These are phyloP conservation scores for Pycnonotus jocosus DNA, from an alignment of 2,113 vertebrate species.

Conservation along the genomic window DNA sequence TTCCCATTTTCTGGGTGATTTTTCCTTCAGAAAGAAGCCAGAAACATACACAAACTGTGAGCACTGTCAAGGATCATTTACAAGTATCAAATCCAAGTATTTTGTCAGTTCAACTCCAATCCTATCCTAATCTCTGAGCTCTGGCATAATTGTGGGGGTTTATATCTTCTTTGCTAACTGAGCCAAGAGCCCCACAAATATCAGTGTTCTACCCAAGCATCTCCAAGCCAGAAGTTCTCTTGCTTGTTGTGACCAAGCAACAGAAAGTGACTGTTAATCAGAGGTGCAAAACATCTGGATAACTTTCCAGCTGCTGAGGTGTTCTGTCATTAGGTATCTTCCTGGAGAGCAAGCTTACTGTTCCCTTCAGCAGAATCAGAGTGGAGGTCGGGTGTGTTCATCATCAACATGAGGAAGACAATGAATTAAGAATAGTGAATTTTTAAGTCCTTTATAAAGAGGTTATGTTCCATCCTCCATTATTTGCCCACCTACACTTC, in stretches of 20 bases:
- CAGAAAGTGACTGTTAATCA: neutral
- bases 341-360: neutral
- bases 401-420: neutral
- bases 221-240: neutral
- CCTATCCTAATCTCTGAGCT: neutral
- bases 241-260: neutral
- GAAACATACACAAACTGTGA: neutral
- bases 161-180: neutral
- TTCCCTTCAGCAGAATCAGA: neutral
- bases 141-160: neutral
- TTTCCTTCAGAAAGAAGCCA: neutral
- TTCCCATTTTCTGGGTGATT: neutral
- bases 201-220: no score
- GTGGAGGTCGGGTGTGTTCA: neutral
- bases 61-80: neutral
- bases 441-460: neutral
- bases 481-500: neutral
- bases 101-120: neutral
- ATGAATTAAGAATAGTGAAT: neutral
- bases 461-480: neutral
- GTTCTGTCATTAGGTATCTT: neutral
- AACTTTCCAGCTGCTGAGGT: neutral
- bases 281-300: neutral
- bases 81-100: neutral
- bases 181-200: neutral